phyloP scores from a whole-genome alignment of 2,888 invertebrate species.

The Drosophila ezoana region DNA sequence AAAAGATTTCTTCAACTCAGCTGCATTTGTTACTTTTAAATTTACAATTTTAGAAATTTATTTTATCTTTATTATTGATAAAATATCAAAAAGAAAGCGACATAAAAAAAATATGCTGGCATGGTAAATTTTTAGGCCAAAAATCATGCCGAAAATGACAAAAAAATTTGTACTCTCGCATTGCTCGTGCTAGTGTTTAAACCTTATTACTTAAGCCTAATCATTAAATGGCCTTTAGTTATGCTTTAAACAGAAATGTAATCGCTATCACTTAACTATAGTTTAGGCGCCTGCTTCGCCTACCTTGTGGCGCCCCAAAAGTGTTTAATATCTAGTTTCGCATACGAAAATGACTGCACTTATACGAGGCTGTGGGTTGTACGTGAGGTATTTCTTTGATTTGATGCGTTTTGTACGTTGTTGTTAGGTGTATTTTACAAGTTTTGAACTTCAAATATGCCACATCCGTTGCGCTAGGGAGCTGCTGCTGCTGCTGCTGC shows the following conservation, averaged over 20 bases:
- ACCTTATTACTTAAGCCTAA: constrained; percentile 6
- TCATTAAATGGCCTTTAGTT: constrained; percentile 63
- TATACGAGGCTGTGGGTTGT: constrained; percentile 53
- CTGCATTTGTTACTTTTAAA: too few relatives aligned
- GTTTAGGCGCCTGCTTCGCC: neutral
- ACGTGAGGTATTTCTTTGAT: constrained; percentile 74
- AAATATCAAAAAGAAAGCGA: too few relatives aligned
- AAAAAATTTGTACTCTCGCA: neutral
- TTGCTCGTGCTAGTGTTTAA: neutral
- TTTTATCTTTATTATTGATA: too few relatives aligned
- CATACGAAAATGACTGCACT: constrained; percentile 57
- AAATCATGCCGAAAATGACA: neutral
- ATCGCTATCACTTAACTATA: constrained; percentile 23
- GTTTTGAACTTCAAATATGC: constrained; percentile 64
- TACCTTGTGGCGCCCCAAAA: constrained; percentile 2
- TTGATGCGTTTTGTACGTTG: constrained; percentile 61
- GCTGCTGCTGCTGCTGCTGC: constrained; percentile 6
- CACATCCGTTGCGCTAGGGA: constrained; percentile 29
- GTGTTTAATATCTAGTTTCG: constrained; percentile 55
- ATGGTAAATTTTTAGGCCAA: too few relatives aligned
- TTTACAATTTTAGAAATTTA: too few relatives aligned
- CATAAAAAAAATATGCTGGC: too few relatives aligned
- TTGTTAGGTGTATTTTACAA: constrained; percentile 48
- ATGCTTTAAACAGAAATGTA: constrained; percentile 31
- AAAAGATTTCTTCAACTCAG: too few relatives aligned